Base-by-base conservation (phyloP, 2,888 invertebrate species). In the Stenodema calcarata region DNA sequence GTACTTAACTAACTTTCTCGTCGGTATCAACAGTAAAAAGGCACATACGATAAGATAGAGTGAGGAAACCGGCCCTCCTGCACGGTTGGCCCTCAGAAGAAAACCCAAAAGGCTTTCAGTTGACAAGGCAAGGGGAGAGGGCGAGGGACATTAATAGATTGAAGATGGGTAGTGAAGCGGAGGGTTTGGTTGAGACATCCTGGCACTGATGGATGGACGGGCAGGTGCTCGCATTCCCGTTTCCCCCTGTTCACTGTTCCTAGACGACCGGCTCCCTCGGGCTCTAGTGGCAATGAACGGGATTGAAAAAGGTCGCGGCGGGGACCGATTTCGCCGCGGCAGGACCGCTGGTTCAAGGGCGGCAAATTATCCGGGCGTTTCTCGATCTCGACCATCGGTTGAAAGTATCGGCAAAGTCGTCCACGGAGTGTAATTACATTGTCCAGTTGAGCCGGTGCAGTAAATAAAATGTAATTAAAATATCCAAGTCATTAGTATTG, bases 171-270 rank as follows among this genome's bases (percentile, higher is more conserved):
- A 42, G 44, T 23, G 78, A 44, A 44, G 78, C 9, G 78, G 44
- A 42, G 47, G 44, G 78, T 4, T 76, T 11, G 78, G 42, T 78
- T 78, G 78, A 78, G 78, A 78, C 78, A 78, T 78, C 78, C 78
- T 44, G 78, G 78, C 78, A 44, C 78, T 78, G 78, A 78, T 78
- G 44, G 78, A 78, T 78, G 78, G 78, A 78, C 78, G 41, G 44
- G 78, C 78, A 78, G 78, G 78, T 78, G 78, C 27, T 78, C 78
- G 18, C 78, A 78, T 78, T 44, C 78, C 78, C 41, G 41, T 35
- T 78, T 12, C n/a, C 75, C 44, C 76, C 76, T 16, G n/a, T n/a
- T n/a, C n/a, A 35, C 41, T n/a, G 30, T 73, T 35, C 73, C 73
- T 35, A 35, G n/a, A 18, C 62, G 62, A 12, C 47, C 62, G 62